Evolutionary conservation across 2,797 vertebrate species (phyloP), one percentile per base, ranked within the genome.

Genomic region (Trachops cirrhosus): DNA sequence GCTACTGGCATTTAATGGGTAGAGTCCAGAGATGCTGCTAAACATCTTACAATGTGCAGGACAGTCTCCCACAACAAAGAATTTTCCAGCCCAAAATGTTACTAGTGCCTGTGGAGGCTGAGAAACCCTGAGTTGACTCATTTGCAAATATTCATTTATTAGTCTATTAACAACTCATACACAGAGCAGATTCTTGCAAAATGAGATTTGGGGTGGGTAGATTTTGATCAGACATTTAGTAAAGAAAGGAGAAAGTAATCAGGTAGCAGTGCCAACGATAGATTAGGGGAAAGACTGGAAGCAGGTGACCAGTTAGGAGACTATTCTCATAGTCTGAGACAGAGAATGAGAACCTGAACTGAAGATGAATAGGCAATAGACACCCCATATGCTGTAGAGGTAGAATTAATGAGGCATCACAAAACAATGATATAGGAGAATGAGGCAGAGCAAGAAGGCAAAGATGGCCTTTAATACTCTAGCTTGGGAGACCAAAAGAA

Each of bases 121-220:
- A 94, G 9, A 95, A 83, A 85, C 2, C 2, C 39, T 39, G 21
- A 90, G 32, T 39, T 88, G n/a, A 80, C 3, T 37, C 54, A 68
- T 85, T 83, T 77, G 26, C 24, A 87, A 96, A 92, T 14, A 41
- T 93, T 86, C 19, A 59, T 84, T 68, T 88, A 82, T 88, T 94
- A 91, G 52, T 67, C 39, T 26, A 92, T 90, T 92, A 62, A 77
- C 62, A 93, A 74, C 68, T 73, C n/a, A 54, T 34, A 71, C 12
- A 84, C 1, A 44, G 67, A 37, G 18, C 5, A 82, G 70, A 21
- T 89, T 67, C 57, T 94, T 86, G 14, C 15, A 68, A 94, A 92
- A 89, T 54, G 15, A 6, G 19, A 79, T 46, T 48, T 78, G 9
- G 18, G 10, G 46, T 84, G 12, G 24, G 3, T 78, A 74, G 62